Evolutionary conservation across 1,140 invertebrate species (phyloP).

Genomic region (Bradynema listronoti): DNA sequence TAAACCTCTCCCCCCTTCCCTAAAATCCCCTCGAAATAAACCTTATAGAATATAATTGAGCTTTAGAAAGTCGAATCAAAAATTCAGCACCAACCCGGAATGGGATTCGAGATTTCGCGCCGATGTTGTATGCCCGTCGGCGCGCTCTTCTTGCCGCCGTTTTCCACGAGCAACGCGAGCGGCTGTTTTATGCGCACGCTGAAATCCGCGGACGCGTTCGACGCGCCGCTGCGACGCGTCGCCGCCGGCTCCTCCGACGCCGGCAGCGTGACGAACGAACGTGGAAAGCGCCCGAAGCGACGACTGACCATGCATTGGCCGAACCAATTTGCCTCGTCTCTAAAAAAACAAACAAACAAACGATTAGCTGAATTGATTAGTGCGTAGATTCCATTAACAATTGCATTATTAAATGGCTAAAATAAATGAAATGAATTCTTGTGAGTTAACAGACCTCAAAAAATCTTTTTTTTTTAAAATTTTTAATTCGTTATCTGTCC

Average conservation of each 20-base stretch:
- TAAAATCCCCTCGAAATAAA: too few relatives aligned
- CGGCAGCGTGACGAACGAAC: constrained; percentile 9
- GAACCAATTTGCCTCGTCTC: constrained; percentile 3
- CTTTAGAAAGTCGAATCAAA: constrained; percentile 13
- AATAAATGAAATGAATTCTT: too few relatives aligned
- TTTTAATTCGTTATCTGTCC: too few relatives aligned
- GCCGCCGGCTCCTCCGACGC: not conserved
- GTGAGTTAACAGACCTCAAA: too few relatives aligned
- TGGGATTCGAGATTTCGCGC: constrained; percentile 22
- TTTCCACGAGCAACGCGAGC: not conserved
- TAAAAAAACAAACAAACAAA: constrained; percentile 1
- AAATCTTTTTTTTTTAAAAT: too few relatives aligned
- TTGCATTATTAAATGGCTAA: not conserved
- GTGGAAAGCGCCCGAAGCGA: constrained; percentile 15
- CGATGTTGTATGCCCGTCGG: constrained; percentile 1
- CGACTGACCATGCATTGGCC: constrained; percentile 7
- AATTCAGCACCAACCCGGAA: constrained; percentile 13
- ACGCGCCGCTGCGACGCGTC: not conserved
- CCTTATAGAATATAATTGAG: too few relatives aligned
- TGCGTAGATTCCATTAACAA: not conserved
- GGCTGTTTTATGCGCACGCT: constrained; percentile 7
- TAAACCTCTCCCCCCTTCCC: too few relatives aligned
- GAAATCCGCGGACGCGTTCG: constrained; percentile 18
- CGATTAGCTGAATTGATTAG: not conserved
- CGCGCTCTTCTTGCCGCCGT: not conserved